Conservation (phyloP, 2,888 invertebrate species). For the Acrobeloides nanus region DNA sequence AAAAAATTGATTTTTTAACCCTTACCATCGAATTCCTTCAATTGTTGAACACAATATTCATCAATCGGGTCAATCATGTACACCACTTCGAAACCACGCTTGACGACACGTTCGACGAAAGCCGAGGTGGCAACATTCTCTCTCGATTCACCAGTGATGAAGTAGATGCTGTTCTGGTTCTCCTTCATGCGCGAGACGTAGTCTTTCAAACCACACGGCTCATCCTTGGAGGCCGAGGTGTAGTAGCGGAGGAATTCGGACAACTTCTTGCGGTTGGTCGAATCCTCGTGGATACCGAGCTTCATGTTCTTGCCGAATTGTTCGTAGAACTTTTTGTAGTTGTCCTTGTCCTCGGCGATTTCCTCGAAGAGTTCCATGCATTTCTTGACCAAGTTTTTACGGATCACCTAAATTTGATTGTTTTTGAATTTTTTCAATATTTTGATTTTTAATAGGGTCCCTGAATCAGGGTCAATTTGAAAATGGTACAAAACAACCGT, state of each 20-base stretch:
- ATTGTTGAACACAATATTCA: constrained; percentile 95
- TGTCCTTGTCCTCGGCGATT: constrained; percentile 87
- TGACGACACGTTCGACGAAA: constrained; percentile 93
- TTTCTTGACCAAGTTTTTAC: constrained; percentile 97
- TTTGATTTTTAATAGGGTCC: too few species aligned
- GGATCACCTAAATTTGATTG: too few species aligned
- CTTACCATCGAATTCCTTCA: constrained; percentile 97
- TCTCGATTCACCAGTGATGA: constrained; percentile 76
- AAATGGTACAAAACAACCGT: too few species aligned
- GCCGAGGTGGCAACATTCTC: constrained; percentile 78
- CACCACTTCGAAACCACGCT: constrained; percentile 77
- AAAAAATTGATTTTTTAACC: too few species aligned
- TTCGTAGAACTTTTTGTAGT: constrained; percentile 96
- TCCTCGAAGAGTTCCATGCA: constrained; percentile 93
- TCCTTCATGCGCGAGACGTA: constrained; percentile 97
- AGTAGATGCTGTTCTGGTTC: constrained; percentile 89
- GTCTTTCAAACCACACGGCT: constrained; percentile 83
- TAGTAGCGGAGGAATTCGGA: constrained; percentile 79
- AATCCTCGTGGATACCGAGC: constrained; percentile 87
- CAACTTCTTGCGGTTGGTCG: constrained; percentile 82
- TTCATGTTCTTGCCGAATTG: constrained; percentile 76
- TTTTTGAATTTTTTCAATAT: too few species aligned
- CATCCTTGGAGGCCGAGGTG: constrained; percentile 89
- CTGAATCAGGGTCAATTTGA: too few species aligned
- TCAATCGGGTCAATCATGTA: constrained; percentile 99